Evolutionary conservation across 1,140 invertebrate species (phyloP).

Genomic region (Palaemon carinicauda): DNA sequence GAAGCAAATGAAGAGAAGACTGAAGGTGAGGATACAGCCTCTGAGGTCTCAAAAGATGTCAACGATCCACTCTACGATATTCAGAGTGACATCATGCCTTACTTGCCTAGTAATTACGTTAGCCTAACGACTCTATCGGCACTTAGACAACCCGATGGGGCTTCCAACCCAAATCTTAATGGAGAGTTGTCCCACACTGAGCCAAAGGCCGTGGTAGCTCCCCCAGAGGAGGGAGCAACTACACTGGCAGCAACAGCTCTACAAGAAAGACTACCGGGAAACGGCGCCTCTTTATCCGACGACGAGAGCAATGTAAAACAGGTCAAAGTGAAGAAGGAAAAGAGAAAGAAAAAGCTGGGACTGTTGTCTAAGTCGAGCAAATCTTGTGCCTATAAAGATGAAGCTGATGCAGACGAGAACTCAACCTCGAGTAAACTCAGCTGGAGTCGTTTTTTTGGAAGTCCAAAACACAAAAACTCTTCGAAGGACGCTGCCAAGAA

Average conservation of each 20-base stretch:
- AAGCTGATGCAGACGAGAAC: conserved; percentile 62
- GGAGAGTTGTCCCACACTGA: background rate
- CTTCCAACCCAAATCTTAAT: conserved; percentile 85
- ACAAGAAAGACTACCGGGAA: conserved; percentile 72
- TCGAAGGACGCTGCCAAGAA: conserved; percentile 63
- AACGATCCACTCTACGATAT: conserved; percentile 59
- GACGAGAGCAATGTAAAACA: conserved; percentile 71
- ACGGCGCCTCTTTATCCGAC: conserved; percentile 73
- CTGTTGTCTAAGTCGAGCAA: conserved; percentile 65
- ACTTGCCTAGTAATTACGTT: conserved; percentile 59
- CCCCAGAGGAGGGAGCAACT: conserved; percentile 54
- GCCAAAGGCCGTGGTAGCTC: background rate
- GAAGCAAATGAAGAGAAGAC: conserved; percentile 66
- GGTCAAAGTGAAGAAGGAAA: conserved; percentile 66
- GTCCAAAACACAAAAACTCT: conserved; percentile 78
- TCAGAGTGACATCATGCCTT: conserved; percentile 61
- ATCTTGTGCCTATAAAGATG: conserved; percentile 67
- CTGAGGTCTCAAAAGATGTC: conserved; percentile 57
- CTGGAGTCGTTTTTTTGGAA: conserved; percentile 67
- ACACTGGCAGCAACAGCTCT: conserved; percentile 61
- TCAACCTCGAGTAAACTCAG: conserved; percentile 61
- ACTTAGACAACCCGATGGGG: conserved; percentile 83
- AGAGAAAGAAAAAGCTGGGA: conserved; percentile 48
- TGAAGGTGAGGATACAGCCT: conserved; percentile 73
- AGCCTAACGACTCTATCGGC: conserved; percentile 51